Evolutionary conservation across 64 coral and sea anemone species (phyloP).

Genomic region (Pocillopora damicornis): DNA sequence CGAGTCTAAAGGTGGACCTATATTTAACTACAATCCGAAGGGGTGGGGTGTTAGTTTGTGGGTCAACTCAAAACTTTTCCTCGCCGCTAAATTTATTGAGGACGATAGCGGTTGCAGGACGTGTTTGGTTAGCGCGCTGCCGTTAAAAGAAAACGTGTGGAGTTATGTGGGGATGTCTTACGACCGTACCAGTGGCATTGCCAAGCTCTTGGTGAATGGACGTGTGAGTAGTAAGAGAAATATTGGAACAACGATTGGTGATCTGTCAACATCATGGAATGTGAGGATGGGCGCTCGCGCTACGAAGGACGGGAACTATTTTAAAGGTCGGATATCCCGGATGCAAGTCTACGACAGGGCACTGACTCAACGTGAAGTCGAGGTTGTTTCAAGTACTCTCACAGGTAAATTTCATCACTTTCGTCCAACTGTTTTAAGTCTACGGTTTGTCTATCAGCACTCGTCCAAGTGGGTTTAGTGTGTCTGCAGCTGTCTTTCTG

Average conservation of each 20-base stretch:
- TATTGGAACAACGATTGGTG: not conserved
- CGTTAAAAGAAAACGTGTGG: conserved; percentile 34
- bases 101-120: not conserved
- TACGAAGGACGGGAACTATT: conserved; percentile 37
- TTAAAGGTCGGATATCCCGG: conserved; percentile 68
- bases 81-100: conserved; percentile 18
- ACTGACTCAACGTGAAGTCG: conserved; percentile 51
- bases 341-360: conserved; percentile 68
- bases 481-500: no score
- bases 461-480: no score
- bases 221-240: not conserved
- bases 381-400: conserved; percentile 14
- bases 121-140: conserved; percentile 2
- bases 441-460: not conserved
- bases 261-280: conserved; percentile 26
- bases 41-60: conserved; percentile 26
- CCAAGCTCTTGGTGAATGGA: conserved; percentile 59
- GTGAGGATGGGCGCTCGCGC: conserved; percentile 24
- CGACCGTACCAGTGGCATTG: conserved; percentile 39
- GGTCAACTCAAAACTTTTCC: conserved; percentile 2
- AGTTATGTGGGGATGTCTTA: conserved; percentile 54
- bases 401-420: not conserved
- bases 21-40: conserved; percentile 32
- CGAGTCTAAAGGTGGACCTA: conserved; percentile 13
- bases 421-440: not conserved